Evolutionary conservation across 2,888 invertebrate genomes (phyloP), one percentile per base, ranked within the genome.

Genomic region (Drosophila atripex): DNA sequence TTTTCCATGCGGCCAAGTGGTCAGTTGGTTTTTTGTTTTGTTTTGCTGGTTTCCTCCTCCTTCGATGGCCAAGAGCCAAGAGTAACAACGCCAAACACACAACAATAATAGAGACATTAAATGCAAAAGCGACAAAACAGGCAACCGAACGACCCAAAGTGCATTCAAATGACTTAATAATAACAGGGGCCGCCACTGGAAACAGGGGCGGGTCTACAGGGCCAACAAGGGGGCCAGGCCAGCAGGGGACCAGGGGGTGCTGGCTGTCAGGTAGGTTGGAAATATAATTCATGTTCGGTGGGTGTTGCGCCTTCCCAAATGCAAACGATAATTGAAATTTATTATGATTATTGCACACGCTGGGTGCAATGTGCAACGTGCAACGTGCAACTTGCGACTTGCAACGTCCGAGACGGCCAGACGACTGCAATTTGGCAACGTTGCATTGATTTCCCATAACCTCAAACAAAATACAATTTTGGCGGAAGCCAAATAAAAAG

Each of bases 251-350:
- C 0, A 30, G 30, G 1, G 12, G 18, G 12, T 18, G 39, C 14
- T 16, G 39, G 39, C 39, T 18, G 39, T 41, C 39, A 41, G 54
- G 54, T 45, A 5, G 43, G 18, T 35, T 60, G 51, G 28, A 51
- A 73, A 71, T 75, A 80, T 86, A 79, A 83, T 77, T 85, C 77
- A 85, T 82, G 55, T 60, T 73, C 16, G 35, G 50, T 39, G 43
- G 53, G 50, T 69, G 70, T 8, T 41, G 8, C 9, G 16, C 39
- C 9, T 11, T 16, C 14, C 39, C 64, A 71, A 77, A 78, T 78
- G 83, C 84, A 80, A 85, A 78, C 78, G 80, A 79, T 90, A 90
- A 90, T 90, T 90, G 90, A 90, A 89, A 90, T 90, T 90, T 90
- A 90, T 90, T 90, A 88, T 89, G 89, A 90, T 89, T 90, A 88